Base-by-base conservation (phyloP, 2,113 vertebrate genomes). In the Lamprologus sp. region DNA sequence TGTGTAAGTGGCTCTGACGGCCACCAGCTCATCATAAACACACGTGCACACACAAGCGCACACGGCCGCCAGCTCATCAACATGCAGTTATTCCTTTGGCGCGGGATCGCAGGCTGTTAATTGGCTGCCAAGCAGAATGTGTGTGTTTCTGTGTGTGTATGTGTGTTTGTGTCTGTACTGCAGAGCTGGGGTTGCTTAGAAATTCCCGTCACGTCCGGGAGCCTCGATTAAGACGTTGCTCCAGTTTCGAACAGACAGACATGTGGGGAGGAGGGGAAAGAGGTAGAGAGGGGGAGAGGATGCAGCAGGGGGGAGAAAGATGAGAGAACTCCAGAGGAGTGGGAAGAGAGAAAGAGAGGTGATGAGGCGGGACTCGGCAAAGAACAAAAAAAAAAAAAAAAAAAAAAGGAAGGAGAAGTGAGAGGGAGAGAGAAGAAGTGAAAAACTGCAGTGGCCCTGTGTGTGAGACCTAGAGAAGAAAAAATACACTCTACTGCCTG, bases 141-240 rank as follows among this genome's bases (percentile, higher is more conserved):
- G 87, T 88, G 47, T 54, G 79, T 80, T 83, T 87, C 26, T 84
- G 55, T 79, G 73, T 85, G 51, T 70, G 65, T 75, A 79, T 63
- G 77, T 84, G 80, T 90, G 88, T 88, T 35, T 82, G 84, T 70
- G 81, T 93, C 84, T 93, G 84, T 89, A 86, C 93, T 87, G 95
- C 94, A 91, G 92, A 94, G 90, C 86, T 7, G 47, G 84, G 90
- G 45, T 86, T 91, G 86, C 75, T 92, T 65, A 85, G 56, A 93
- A 86, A 97, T 96, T 96, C 94, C 87, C 82, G 82, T 96, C 94
- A 93, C 94, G 93, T 95, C 92, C 90, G 73, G 14, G 68, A 95
- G 90, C 91, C 94, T 92, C 92, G 95, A 96, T 96, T 95, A 97
- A 96, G 96, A 94, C 89, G 91, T 96, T 96, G 95, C 95, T 96